Evolutionary conservation across 2,113 vertebrate species (phyloP).

Genomic region (Tricholaema leucomelas): DNA sequence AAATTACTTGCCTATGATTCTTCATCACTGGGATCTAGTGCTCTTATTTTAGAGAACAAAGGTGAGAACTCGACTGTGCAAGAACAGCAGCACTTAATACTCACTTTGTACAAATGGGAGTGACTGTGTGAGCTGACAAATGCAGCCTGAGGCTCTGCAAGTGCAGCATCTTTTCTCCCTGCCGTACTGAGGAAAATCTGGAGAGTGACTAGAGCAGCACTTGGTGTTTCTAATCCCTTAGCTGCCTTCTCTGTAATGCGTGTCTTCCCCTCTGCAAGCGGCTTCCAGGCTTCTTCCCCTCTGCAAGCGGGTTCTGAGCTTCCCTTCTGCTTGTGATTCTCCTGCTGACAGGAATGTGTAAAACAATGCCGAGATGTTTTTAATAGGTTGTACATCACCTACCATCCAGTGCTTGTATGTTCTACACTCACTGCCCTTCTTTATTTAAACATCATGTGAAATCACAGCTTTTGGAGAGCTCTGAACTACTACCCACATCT

Average conservation of each 20-base stretch:
- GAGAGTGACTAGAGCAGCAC: not conserved
- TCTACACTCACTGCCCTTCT: conserved; percentile 19
- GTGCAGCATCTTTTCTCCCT: not conserved
- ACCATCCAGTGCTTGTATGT: not conserved
- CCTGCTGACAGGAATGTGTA: not conserved
- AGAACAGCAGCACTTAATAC: not conserved
- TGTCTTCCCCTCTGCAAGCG: not conserved
- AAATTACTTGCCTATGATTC: not conserved
- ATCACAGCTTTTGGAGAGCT: conserved; percentile 27
- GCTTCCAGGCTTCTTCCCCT: no score
- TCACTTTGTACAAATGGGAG: not conserved
- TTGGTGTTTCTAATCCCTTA: not conserved
- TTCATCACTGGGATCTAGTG: not conserved
- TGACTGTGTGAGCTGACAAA: not conserved
- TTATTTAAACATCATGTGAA: conserved; percentile 42
- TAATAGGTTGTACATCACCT: not conserved
- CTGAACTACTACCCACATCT: conserved; percentile 25
- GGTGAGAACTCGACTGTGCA: rapidly evolving
- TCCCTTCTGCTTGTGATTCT: not conserved
- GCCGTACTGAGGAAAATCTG: not conserved
- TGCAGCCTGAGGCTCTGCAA: not conserved
- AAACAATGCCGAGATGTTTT: not conserved
- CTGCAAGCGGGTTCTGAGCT: not conserved
- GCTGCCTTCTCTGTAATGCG: not conserved
- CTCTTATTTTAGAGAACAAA: not conserved